phyloP scores from a whole-genome alignment of 2,113 vertebrate genomes.

The Semicossyphus pulcher region DNA sequence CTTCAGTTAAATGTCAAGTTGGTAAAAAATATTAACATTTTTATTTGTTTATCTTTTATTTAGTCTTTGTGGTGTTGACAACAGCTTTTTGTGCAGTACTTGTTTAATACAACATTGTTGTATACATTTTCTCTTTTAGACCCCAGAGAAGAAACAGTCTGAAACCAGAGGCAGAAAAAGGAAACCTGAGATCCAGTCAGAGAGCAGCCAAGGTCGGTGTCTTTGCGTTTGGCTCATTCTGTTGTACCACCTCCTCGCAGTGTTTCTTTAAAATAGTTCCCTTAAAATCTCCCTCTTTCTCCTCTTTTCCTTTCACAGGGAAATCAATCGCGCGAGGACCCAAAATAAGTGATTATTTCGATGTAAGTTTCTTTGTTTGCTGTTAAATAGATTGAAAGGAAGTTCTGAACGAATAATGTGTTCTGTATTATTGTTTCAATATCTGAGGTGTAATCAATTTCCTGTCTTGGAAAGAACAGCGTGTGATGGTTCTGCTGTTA shows the following conservation, averaged over 20 bases:
- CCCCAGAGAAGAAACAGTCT: constrained; percentile 96
- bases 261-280: not conserved
- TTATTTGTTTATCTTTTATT: too few species aligned
- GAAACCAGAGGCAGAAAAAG: constrained; percentile 97
- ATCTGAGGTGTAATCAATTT: not conserved
- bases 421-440: not conserved
- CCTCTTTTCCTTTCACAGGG: constrained; percentile 82
- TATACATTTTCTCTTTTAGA: constrained; percentile 82
- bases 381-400: not conserved
- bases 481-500: constrained; percentile 2
- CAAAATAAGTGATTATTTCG: constrained; percentile 99
- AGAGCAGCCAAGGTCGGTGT: constrained; percentile 96
- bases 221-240: not conserved
- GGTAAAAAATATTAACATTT: too few species aligned
- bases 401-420: too few species aligned
- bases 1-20: too few species aligned
- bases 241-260: not conserved
- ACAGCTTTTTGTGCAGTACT: not conserved
- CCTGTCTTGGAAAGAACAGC: constrained; percentile 23
- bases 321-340: constrained; percentile 92
- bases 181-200: constrained; percentile 97
- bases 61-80: not conserved
- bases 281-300: constrained; percentile 42
- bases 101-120: not conserved
- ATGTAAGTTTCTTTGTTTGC: constrained; percentile 85